These are phyloP conservation scores for Halichondria panicea DNA, from an alignment of 37 sponge, comb jelly and placozoan species.

Conservation along the genomic window DNA sequence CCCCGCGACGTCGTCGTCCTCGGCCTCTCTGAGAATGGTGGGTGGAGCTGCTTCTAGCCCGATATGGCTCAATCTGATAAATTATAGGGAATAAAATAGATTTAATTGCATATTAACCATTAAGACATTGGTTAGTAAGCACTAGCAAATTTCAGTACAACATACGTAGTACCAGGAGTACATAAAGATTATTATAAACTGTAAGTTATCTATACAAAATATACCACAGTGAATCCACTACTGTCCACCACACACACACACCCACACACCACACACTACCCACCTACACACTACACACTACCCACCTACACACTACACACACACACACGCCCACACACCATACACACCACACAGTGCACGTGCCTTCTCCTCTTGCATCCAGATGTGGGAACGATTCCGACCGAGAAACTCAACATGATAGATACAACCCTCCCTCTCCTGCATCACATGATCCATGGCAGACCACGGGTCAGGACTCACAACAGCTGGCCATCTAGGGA, in stretches of 20 bases:
- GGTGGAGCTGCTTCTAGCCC: neutral
- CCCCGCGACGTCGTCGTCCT: too few species aligned
- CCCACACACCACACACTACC: too few species aligned
- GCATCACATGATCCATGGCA: constrained; percentile 4
- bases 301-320: neutral
- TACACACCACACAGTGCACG: too few species aligned
- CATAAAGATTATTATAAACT: too few species aligned
- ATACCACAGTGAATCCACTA: too few species aligned
- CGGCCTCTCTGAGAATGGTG: too few species aligned
- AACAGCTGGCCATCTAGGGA: constrained; percentile 78
- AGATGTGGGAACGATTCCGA: constrained; percentile 47
- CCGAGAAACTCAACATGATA: constrained; percentile 83
- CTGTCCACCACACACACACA: constrained; percentile 6
- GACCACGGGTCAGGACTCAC: constrained; percentile 61
- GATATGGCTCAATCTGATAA: constrained; percentile 36
- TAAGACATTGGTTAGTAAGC: neutral
- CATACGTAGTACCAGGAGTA: neutral
- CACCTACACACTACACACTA: neutral
- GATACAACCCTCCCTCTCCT: constrained; percentile 55
- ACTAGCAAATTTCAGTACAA: neutral
- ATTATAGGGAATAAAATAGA: neutral
- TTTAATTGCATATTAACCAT: too few species aligned
- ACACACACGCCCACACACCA: neutral
- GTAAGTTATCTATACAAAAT: too few species aligned
- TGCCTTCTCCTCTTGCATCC: constrained; percentile 66